phyloP scores from a whole-genome alignment of 53 echinoderm and acorn worm species.

The Echinarachnius parma region DNA sequence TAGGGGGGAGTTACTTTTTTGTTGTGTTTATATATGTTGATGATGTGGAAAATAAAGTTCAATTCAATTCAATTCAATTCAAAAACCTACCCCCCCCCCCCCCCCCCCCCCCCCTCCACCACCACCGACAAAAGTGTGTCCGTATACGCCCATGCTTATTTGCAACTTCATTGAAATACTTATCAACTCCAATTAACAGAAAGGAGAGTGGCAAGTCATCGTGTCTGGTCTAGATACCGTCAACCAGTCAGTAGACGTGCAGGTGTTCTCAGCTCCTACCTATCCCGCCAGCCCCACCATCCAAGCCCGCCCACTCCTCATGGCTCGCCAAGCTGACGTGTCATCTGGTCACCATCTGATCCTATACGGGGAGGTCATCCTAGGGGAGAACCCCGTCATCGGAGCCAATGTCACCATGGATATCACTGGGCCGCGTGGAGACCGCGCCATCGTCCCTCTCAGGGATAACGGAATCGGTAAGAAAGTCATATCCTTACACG shows the following conservation, averaged over 20 bases:
- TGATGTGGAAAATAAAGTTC: too few species aligned
- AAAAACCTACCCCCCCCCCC: too few species aligned
- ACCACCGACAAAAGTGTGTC: too few species aligned
- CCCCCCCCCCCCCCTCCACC: too few species aligned
- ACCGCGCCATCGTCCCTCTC: background rate
- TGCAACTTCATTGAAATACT: background rate
- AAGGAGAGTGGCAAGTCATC: constrained; percentile 8
- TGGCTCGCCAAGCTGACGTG: background rate
- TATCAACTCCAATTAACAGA: too few species aligned
- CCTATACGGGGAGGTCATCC: constrained; percentile 34
- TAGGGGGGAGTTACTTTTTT: too few species aligned
- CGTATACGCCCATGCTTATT: too few species aligned
- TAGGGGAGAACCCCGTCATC: constrained; percentile 35
- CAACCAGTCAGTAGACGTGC: constrained; percentile 5
- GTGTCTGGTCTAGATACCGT: background rate
- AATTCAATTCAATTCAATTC: too few species aligned
- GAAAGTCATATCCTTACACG: background rate
- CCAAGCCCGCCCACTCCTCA: constrained; percentile 27
- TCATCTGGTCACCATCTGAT: background rate
- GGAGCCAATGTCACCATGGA: constrained; percentile 10
- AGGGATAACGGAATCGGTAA: constrained; percentile 31
- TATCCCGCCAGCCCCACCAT: background rate
- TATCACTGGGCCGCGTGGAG: constrained; percentile 15
- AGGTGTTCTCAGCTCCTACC: constrained; percentile 32
- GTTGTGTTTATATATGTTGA: too few species aligned